A percentile compares a stretch with the other conserved stretches of the same genome.
These are phyloP conservation scores for Cyprinodon variegatus DNA, from an alignment of 2,113 vertebrate species.

Conservation along the genomic window DNA sequence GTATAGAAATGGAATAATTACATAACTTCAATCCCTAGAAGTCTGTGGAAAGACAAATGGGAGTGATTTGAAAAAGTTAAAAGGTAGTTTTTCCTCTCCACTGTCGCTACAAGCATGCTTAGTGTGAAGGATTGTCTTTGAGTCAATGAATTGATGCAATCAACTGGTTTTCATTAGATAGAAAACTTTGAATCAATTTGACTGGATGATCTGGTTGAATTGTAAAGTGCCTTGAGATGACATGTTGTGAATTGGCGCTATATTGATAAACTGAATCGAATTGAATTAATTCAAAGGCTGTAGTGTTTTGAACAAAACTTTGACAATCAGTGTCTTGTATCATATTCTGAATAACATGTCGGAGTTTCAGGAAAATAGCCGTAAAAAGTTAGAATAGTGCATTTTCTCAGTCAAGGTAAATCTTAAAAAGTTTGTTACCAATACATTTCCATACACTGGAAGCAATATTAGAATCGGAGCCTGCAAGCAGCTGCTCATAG, in stretches of 20 bases:
- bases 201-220: too few relatives aligned
- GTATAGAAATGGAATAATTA: constrained; percentile 8
- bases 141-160: too few relatives aligned
- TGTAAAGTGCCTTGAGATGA: too few relatives aligned
- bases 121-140: too few relatives aligned
- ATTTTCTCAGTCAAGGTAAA: neutral
- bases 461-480: neutral
- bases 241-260: too few relatives aligned
- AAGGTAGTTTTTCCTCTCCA: too few relatives aligned
- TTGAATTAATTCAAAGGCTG: constrained; percentile 18
- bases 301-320: constrained; percentile 4
- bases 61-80: too few relatives aligned
- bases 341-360: constrained; percentile 12
- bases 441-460: neutral
- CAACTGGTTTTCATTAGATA: too few relatives aligned
- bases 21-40: constrained; percentile 4
- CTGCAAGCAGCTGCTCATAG: constrained; percentile 17
- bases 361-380: constrained; percentile 1
- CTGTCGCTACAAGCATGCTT: too few relatives aligned
- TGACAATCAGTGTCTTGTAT: neutral
- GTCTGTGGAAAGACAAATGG: constrained; percentile 13
- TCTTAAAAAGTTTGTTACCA: constrained; percentile 26
- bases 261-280: too few relatives aligned
- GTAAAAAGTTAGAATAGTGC: neutral
- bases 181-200: too few relatives aligned